phyloP scores from a whole-genome alignment of 2,888 invertebrate genomes.

The Mycalesis mineus region DNA sequence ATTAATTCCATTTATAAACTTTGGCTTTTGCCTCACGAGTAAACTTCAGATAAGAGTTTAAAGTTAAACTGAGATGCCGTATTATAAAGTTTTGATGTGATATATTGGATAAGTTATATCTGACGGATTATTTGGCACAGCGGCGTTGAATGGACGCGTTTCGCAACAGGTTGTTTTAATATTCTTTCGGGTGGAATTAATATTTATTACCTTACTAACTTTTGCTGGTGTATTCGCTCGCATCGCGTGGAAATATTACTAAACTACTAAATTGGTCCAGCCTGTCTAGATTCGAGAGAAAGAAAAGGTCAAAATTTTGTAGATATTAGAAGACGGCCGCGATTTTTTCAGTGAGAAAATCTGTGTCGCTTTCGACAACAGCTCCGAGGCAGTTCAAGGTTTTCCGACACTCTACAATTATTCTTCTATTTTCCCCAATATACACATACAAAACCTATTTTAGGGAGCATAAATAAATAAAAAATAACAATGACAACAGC shows the following conservation, averaged over 20 bases:
- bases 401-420: no score
- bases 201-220: neutral
- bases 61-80: slow-evolving; percentile 1
- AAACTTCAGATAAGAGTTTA: slow-evolving; percentile 7
- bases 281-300: no score
- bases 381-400: no score
- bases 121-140: neutral
- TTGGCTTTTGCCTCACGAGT: slow-evolving; percentile 6
- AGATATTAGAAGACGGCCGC: no score
- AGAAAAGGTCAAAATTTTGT: no score
- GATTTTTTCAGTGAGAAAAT: no score
- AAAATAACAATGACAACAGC: no score
- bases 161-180: neutral
- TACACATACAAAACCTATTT: no score
- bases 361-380: no score
- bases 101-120: neutral
- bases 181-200: neutral
- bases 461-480: no score
- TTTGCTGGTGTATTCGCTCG: neutral
- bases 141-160: neutral
- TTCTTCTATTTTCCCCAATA: no score
- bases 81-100: slow-evolving; percentile 2
- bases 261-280: no score
- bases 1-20: slow-evolving; percentile 12
- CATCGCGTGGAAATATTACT: neutral